Evolutionary conservation across 2,888 invertebrate genomes (phyloP).

Genomic region (Polydrusus tereticollis): DNA sequence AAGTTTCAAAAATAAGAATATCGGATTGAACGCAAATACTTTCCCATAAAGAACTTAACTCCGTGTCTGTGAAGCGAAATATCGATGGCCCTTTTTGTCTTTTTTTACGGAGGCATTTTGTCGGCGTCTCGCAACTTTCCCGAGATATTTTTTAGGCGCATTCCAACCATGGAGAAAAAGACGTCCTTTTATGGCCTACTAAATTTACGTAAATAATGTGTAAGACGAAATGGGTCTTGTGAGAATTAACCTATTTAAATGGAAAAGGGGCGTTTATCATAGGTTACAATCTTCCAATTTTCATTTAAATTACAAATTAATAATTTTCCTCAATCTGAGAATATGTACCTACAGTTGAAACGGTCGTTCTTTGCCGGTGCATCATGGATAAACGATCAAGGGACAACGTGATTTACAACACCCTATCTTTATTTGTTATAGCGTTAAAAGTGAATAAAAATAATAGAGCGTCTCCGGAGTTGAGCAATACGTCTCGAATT

Average conservation of each 20-base stretch:
- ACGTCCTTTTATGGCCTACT: not conserved
- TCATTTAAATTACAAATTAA: not conserved
- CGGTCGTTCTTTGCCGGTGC: too few relatives aligned
- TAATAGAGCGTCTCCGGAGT: too few relatives aligned
- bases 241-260: slow-evolving; percentile 5
- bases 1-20: slow-evolving; percentile 6
- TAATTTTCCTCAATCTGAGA: not conserved
- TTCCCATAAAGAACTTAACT: slow-evolving; percentile 4
- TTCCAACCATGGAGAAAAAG: not conserved
- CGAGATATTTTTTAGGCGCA: not conserved
- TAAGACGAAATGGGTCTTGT: not conserved
- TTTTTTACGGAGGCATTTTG: slow-evolving; percentile 20
- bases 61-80: not conserved
- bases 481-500: too few relatives aligned
- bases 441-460: too few relatives aligned
- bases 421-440: too few relatives aligned
- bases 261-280: not conserved
- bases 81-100: slow-evolving; percentile 18
- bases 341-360: too few relatives aligned
- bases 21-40: not conserved
- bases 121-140: slow-evolving; percentile 16
- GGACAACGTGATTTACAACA: too few relatives aligned
- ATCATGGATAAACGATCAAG: too few relatives aligned
- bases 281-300: not conserved
- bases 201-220: slow-evolving; percentile 20